A percentile compares a stretch with the other conserved stretches of the same genome.
phyloP scores from a whole-genome alignment of 2,888 invertebrate genomes.

The Gasteruption jaculator region DNA sequence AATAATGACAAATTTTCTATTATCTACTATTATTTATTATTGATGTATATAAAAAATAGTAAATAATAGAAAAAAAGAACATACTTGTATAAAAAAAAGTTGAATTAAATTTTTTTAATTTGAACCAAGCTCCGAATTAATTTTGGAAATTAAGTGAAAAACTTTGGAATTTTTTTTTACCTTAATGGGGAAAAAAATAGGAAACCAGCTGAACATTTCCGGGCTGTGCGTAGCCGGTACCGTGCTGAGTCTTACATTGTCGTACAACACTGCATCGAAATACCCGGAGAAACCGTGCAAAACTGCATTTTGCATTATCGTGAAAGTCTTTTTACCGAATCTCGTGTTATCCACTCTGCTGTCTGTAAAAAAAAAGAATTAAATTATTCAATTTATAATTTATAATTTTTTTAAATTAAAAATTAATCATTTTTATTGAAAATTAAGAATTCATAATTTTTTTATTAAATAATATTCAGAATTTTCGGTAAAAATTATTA shows the following conservation, averaged over 20 bases:
- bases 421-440: no score
- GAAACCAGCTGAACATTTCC: conserved; percentile 98
- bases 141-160: no score
- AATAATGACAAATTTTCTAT: no score
- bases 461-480: no score
- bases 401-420: conserved; percentile 1
- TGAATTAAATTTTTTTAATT: conserved; percentile 15
- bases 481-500: no score
- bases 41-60: no score
- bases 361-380: conserved; percentile 41
- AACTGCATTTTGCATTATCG: conserved; percentile 69
- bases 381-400: conserved; percentile 1
- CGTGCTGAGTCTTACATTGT: conserved; percentile 82
- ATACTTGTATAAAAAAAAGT: conserved; percentile 1
- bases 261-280: conserved; percentile 85
- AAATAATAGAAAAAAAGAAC: not conserved
- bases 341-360: conserved; percentile 67
- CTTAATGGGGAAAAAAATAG: conserved; percentile 86
- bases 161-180: no score
- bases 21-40: no score
- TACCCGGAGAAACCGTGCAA: conserved; percentile 95
- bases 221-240: conserved; percentile 82
- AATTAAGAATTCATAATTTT: no score
- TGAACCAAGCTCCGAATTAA: no score
- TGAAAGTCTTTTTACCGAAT: conserved; percentile 65